Conservation (phyloP, 2,797 vertebrate species). For the Spatula versicolor region DNA sequence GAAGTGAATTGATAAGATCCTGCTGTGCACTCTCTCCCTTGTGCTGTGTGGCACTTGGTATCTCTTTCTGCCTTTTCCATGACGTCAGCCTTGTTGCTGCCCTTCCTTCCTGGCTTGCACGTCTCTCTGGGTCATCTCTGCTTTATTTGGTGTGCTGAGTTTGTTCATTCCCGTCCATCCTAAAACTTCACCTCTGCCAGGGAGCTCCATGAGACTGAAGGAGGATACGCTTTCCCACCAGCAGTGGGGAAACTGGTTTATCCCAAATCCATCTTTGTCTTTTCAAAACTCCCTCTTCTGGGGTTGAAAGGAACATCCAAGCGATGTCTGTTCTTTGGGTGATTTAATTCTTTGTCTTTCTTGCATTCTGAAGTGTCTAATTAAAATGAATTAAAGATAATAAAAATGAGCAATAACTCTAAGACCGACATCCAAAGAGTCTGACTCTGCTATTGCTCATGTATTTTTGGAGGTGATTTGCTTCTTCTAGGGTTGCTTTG, state of each 20-base stretch:
- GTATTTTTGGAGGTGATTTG: not conserved
- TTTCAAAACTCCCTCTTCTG: not conserved
- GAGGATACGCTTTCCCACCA: not conserved
- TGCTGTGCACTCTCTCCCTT: not conserved
- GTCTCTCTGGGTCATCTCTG: not conserved
- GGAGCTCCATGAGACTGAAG: not conserved
- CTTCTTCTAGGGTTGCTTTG: not conserved
- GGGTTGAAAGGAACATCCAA: not conserved
- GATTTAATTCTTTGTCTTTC: not conserved
- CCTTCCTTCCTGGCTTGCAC: not conserved
- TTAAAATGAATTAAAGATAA: not conserved
- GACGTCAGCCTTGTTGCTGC: not conserved
- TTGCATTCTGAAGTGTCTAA: not conserved
- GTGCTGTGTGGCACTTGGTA: accelerated
- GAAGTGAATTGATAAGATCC: not conserved
- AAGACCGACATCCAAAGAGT: not conserved
- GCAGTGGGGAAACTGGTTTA: not conserved
- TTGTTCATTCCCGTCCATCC: not conserved
- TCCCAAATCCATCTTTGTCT: not conserved
- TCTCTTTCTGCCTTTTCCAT: not conserved
- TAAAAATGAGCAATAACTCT: constrained; percentile 1
- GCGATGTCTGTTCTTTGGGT: not conserved
- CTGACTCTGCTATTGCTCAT: not conserved
- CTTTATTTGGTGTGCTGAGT: not conserved
- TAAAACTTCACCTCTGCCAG: not conserved